Percentiles rank a stretch among this genome's conserved stretches.
phyloP scores from a whole-genome alignment of 2,888 invertebrate genomes.

The Drosophila tanythrix region DNA sequence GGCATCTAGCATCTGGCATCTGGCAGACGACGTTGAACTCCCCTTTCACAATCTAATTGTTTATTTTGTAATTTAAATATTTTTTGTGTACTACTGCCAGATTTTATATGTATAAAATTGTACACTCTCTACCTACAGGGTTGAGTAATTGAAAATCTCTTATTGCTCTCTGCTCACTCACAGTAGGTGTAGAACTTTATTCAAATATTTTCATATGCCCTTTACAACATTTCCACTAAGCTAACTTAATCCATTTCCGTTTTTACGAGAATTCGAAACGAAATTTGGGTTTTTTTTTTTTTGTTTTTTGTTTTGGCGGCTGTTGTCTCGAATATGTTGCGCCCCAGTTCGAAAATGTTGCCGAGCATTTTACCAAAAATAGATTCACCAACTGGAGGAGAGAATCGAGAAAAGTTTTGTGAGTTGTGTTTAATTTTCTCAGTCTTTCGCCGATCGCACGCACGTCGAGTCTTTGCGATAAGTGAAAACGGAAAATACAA shows the following conservation, averaged over 20 bases:
- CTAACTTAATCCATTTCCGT: slow-evolving; percentile 34
- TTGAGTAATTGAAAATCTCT: slow-evolving; percentile 71
- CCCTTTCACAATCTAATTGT: slow-evolving; percentile 73
- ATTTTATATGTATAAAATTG: slow-evolving; percentile 15
- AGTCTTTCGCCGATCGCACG: slow-evolving; percentile 66
- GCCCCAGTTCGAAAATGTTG: slow-evolving; percentile 52
- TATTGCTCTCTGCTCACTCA: slow-evolving; percentile 10
- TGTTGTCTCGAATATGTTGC: slow-evolving; percentile 64
- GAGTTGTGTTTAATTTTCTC: slow-evolving; percentile 21
- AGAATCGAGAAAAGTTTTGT: slow-evolving; percentile 26
- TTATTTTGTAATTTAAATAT: slow-evolving; percentile 80
- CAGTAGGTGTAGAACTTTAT: slow-evolving; percentile 20
- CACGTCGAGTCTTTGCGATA: slow-evolving; percentile 42
- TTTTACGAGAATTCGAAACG: slow-evolving; percentile 15
- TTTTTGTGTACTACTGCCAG: slow-evolving; percentile 45
- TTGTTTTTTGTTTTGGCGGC: background rate
- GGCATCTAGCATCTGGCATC: slow-evolving; percentile 57
- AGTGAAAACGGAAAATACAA: slow-evolving; percentile 45
- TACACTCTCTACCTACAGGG: slow-evolving; percentile 9
- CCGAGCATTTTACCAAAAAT: slow-evolving; percentile 66
- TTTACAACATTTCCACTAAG: slow-evolving; percentile 15
- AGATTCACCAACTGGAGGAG: slow-evolving; percentile 54
- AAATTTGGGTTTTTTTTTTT: slow-evolving; percentile 1
- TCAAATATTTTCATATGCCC: slow-evolving; percentile 31
- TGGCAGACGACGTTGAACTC: slow-evolving; percentile 49